phyloP scores from a whole-genome alignment of 1,140 invertebrate species.

The Temnothorax nylanderi region DNA sequence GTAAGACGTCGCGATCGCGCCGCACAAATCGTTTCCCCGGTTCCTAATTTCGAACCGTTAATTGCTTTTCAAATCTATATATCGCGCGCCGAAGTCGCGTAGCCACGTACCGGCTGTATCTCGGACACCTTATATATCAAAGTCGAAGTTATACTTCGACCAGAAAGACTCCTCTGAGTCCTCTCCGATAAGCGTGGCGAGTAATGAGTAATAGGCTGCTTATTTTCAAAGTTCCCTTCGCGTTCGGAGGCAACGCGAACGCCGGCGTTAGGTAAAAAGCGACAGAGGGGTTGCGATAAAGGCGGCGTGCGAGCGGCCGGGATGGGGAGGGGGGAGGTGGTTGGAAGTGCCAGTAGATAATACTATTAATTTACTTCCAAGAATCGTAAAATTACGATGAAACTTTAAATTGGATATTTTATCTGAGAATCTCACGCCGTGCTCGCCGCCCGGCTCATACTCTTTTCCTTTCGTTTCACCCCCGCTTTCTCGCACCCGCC shows the following conservation, averaged over 20 bases:
- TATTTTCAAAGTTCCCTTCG: constrained; percentile 78
- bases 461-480: constrained; percentile 31
- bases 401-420: constrained; percentile 85
- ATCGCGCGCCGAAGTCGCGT: neutral
- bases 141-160: constrained; percentile 25
- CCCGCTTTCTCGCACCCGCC: constrained; percentile 26
- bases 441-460: constrained; percentile 37
- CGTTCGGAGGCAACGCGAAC: constrained; percentile 18
- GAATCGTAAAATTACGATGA: constrained; percentile 84
- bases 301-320: neutral
- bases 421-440: constrained; percentile 79
- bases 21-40: neutral
- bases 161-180: constrained; percentile 46
- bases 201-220: constrained; percentile 81
- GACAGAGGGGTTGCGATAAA: constrained; percentile 22
- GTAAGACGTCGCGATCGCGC: neutral
- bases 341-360: constrained; percentile 77
- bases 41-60: constrained; percentile 29
- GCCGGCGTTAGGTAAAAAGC: neutral
- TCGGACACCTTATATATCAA: constrained; percentile 37
- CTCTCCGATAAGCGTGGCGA: constrained; percentile 71
- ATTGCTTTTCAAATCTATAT: constrained; percentile 40
- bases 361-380: constrained; percentile 83
- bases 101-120: constrained; percentile 40
- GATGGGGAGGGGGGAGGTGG: neutral